Conservation (phyloP, 1,140 invertebrate genomes). For the Caenorhabditis inopinata region DNA sequence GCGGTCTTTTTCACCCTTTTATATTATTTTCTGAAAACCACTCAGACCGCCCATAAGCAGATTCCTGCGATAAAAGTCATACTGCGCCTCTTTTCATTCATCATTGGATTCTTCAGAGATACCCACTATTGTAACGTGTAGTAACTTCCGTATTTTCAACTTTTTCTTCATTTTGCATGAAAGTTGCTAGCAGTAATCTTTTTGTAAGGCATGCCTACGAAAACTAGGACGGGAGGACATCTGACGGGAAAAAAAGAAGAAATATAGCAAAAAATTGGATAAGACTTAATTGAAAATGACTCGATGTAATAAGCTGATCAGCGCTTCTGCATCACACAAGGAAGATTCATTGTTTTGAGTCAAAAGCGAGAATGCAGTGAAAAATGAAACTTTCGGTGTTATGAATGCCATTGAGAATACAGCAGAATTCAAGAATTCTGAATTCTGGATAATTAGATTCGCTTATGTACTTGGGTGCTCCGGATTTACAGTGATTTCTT, state of each 20-base stretch:
- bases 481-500: too few relatives aligned
- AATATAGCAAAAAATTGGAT: neutral
- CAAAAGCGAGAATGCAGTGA: too few relatives aligned
- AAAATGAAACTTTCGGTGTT: too few relatives aligned
- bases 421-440: too few relatives aligned
- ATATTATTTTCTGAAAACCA: neutral
- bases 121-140: slow-evolving; percentile 17
- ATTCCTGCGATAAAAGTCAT: slow-evolving; percentile 12
- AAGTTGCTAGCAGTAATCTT: slow-evolving; percentile 15
- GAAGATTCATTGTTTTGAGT: too few relatives aligned
- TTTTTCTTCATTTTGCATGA: neutral
- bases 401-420: too few relatives aligned
- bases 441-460: too few relatives aligned
- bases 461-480: too few relatives aligned
- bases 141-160: neutral
- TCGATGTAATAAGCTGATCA: neutral
- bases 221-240: slow-evolving; percentile 6
- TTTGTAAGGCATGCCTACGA: slow-evolving; percentile 2
- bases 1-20: neutral
- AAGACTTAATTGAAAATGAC: neutral
- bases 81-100: neutral
- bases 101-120: slow-evolving; percentile 3
- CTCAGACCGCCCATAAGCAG: slow-evolving; percentile 8
- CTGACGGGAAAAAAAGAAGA: neutral
- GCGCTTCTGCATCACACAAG: too few relatives aligned